phyloP scores from a whole-genome alignment of 30 jellyfish, hydroid and myxozoan genomes.

The Aurelia sp. region DNA sequence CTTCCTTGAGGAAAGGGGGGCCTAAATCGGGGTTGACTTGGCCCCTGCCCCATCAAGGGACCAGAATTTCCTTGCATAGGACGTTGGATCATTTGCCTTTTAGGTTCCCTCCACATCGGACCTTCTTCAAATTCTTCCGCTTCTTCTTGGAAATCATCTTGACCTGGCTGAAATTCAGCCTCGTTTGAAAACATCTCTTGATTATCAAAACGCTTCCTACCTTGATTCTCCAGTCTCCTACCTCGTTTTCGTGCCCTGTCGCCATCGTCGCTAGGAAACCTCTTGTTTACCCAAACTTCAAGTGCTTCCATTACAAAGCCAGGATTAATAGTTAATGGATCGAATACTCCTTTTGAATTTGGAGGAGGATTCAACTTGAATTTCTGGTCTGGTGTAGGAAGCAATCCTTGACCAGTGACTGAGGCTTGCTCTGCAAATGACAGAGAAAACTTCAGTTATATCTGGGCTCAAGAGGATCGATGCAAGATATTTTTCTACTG shows the following conservation, averaged over 20 bases:
- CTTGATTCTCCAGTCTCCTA: slow-evolving; percentile 23
- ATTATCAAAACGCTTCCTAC: slow-evolving; percentile 18
- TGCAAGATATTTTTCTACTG: neutral
- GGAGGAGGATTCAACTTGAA: slow-evolving; percentile 12
- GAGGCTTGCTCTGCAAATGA: neutral
- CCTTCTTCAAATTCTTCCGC: neutral
- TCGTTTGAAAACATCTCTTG: neutral
- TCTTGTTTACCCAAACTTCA: slow-evolving; percentile 55
- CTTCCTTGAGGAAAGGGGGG: neutral
- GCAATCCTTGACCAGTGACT: slow-evolving; percentile 20
- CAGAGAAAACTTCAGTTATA: neutral
- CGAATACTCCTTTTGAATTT: slow-evolving; percentile 26
- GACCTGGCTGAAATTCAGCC: neutral
- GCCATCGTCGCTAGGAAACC: slow-evolving; percentile 23
- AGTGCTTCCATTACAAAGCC: slow-evolving; percentile 59
- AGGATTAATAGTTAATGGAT: slow-evolving; percentile 34
- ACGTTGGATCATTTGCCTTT: too few relatives aligned
- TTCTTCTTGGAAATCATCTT: slow-evolving; percentile 24
- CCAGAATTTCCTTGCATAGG: neutral
- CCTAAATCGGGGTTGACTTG: neutral
- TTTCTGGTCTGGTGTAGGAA: slow-evolving; percentile 62
- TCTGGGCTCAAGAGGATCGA: too few relatives aligned
- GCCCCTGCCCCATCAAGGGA: neutral
- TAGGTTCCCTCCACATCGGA: neutral
- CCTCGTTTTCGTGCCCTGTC: slow-evolving; percentile 34